Base-by-base conservation (phyloP, 1,140 invertebrate species). In the Bilobella aurantiaca region DNA sequence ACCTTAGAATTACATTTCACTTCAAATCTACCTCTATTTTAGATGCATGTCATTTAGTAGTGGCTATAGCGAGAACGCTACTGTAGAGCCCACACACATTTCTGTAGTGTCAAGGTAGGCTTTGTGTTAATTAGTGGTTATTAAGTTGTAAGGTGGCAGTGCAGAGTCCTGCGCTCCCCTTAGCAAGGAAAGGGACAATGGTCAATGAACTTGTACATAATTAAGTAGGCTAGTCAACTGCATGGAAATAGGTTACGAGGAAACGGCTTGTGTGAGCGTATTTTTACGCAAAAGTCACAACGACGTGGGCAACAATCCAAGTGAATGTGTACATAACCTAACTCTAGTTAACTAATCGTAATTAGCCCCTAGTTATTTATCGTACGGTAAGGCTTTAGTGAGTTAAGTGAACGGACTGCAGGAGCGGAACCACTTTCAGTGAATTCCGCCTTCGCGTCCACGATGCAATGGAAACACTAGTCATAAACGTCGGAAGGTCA, bases 401-500 rank as follows among this genome's bases (percentile, higher is more conserved):
- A 8, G 37, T 12, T 42, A n/a, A n/a, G 37, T n/a, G 8, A 42
- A 12, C 37, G 37, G n/a, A 8, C 37, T 42, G 37, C 37, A n/a
- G 37, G 8, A 42, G 37, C 8, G 8, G 37, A 8, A 8, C 37
- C 37, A 42, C 37, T n/a, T n/a, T n/a, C n/a, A n/a, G n/a, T n/a
- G n/a, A n/a, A n/a, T n/a, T n/a, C n/a, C n/a, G n/a, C n/a, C n/a
- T 42, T 18, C 34, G 8, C 34, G 34, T 53, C 49, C 49, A 53
- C 8, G 12, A 16, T 53, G 49, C 49, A 53, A 53, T 16, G 49
- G 49, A 53, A 53, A 53, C 49, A 53, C 49, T 53, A 53, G 49
- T 53, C 49, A 53, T 53, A 53, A 53, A 1, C 32, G 49, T 53
- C 25, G 62, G 56, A 64, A 57, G 49, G 30, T 64, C 56, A 32